A percentile compares a stretch with the other conserved stretches of the same genome.
Conservation (phyloP, 2,113 vertebrate species). For the Myrmophylax atrothorax region DNA sequence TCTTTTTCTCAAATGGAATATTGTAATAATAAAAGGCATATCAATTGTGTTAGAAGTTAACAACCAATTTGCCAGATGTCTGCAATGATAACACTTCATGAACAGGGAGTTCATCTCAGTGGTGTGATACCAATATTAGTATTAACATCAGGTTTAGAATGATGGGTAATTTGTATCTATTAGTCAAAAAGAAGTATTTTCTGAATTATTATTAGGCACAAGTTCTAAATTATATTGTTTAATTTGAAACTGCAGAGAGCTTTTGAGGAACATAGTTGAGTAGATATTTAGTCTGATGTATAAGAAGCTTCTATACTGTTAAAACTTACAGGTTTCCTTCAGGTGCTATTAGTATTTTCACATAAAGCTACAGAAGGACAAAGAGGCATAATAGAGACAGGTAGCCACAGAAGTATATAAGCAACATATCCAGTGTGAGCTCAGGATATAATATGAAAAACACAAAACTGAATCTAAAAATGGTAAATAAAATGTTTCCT, state of each 20-base stretch:
- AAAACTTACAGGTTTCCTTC: constrained; percentile 10
- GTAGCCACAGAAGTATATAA: not conserved
- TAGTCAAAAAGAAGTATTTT: constrained; percentile 65
- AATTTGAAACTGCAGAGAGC: constrained; percentile 47
- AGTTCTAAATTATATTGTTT: constrained; percentile 56
- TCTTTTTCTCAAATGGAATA: constrained; percentile 45
- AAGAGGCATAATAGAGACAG: not conserved
- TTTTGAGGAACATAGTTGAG: constrained; percentile 45
- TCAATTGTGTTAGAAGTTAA: constrained; percentile 68
- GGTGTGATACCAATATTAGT: constrained; percentile 54
- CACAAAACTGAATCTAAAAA: constrained; percentile 5
- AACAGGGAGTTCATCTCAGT: constrained; percentile 52
- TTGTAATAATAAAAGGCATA: constrained; percentile 63
- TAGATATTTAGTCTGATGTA: constrained; percentile 34
- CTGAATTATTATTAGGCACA: constrained; percentile 49
- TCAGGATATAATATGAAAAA: not conserved
- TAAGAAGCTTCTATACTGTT: not conserved
- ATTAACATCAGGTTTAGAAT: constrained; percentile 64
- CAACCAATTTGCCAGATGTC: constrained; percentile 70
- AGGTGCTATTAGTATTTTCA: not conserved
- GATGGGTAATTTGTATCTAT: constrained; percentile 60
- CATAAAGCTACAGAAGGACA: not conserved
- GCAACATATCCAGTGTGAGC: not conserved
- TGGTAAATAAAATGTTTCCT: not conserved
- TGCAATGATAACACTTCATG: constrained; percentile 61